A percentile compares a stretch with the other conserved stretches of the same genome.
Conservation (phyloP, 35 echinoderm and acorn worm genomes). For the Ophiothrix spiculata region DNA sequence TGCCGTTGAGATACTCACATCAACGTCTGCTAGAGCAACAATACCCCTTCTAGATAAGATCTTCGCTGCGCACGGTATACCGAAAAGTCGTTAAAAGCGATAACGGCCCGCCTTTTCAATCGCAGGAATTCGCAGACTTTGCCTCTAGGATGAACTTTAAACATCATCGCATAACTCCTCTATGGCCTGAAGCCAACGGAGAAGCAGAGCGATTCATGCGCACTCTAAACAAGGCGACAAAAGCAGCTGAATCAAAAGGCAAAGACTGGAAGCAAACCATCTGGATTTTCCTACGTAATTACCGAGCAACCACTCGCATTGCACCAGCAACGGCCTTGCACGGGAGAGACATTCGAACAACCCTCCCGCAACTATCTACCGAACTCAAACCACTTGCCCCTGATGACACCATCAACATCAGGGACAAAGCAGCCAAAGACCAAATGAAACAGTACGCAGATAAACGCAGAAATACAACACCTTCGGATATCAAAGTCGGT, state of each 20-base stretch:
- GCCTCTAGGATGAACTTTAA: constrained; percentile 44
- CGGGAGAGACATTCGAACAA: background rate
- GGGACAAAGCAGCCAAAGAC: background rate
- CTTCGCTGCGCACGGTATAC: constrained; percentile 50
- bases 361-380: too few relatives aligned
- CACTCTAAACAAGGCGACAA: constrained; percentile 61
- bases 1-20: background rate
- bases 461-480: background rate
- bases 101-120: constrained; percentile 56
- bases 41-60: constrained; percentile 46
- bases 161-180: constrained; percentile 56
- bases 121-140: constrained; percentile 36
- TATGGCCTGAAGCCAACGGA: constrained; percentile 81
- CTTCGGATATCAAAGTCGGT: background rate
- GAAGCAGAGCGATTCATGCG: constrained; percentile 74
- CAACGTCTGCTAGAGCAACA: constrained; percentile 10
- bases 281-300: constrained; percentile 56
- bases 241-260: constrained; percentile 28
- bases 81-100: constrained; percentile 54
- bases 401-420: too few relatives aligned
- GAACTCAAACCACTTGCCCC: too few relatives aligned
- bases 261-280: constrained; percentile 58
- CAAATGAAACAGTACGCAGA: background rate
- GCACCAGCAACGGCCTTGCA: constrained; percentile 56
- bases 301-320: constrained; percentile 60